Conservation (phyloP, 2,888 invertebrate species). For the Drosophila paucipuncta region DNA sequence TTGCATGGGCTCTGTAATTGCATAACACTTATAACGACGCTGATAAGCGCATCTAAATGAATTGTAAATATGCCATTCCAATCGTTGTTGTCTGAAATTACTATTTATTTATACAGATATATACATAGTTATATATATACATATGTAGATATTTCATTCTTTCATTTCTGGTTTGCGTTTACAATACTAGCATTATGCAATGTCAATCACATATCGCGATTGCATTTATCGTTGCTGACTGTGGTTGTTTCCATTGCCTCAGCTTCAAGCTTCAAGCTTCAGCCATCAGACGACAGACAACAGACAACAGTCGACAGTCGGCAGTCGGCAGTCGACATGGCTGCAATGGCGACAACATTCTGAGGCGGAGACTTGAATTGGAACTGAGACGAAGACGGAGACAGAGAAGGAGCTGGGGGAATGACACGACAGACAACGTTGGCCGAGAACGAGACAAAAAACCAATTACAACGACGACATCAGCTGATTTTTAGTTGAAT, state of each 20-base stretch:
- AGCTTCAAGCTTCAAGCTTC: conserved; percentile 17
- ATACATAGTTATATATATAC: conserved; percentile 9
- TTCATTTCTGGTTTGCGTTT: conserved; percentile 5
- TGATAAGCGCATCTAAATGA: conserved; percentile 65
- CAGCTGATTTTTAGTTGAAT: neutral
- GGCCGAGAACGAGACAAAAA: conserved; percentile 26
- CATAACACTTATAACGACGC: conserved; percentile 53
- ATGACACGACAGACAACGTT: neutral
- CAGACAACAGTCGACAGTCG: conserved; percentile 41
- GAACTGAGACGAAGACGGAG: neutral
- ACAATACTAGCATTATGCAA: conserved; percentile 64
- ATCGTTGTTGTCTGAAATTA: conserved; percentile 9
- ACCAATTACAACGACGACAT: neutral
- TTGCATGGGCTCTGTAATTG: conserved; percentile 46
- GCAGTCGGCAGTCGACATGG: conserved; percentile 46
- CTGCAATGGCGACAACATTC: conserved; percentile 53
- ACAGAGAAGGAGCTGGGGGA: neutral
- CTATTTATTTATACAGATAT: neutral
- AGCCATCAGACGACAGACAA: neutral
- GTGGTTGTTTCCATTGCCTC: conserved; percentile 39
- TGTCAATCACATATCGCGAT: conserved; percentile 68
- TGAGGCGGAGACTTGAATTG: conserved; percentile 23
- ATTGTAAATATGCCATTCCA: conserved; percentile 54
- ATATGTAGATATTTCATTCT: conserved; percentile 17
- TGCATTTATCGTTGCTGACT: conserved; percentile 57